These are phyloP conservation scores for Galeopsomyia nigrocyanea DNA, from an alignment of 2,888 invertebrate species.

Conservation along the genomic window DNA sequence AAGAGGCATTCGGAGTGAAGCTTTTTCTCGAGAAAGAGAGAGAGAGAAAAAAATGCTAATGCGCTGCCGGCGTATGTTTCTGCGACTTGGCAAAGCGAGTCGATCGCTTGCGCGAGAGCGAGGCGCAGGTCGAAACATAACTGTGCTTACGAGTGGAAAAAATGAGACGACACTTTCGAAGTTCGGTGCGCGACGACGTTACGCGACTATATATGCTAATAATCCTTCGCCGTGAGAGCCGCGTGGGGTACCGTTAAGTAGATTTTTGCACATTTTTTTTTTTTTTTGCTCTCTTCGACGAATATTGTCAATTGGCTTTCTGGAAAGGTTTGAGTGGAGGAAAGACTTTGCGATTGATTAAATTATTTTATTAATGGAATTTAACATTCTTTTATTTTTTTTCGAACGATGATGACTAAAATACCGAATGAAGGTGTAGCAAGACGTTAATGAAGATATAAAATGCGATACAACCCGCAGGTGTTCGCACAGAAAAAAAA, in stretches of 20 bases:
- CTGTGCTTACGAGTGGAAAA: background rate
- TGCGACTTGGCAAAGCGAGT: background rate
- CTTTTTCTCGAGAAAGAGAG: conserved; percentile 5
- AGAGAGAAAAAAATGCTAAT: conserved; percentile 19
- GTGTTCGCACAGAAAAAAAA: no score
- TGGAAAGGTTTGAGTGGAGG: no score
- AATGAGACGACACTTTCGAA: conserved; percentile 23
- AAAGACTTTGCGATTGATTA: no score
- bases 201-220: conserved; percentile 26
- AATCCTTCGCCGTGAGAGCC: conserved; percentile 10
- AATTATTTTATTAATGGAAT: no score
- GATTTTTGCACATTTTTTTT: conserved; percentile 1
- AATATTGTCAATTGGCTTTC: no score
- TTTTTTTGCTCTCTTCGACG: no score
- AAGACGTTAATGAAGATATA: no score
- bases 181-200: background rate
- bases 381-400: no score
- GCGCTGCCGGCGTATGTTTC: background rate
- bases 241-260: background rate
- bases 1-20: conserved; percentile 20
- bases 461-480: no score
- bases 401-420: no score
- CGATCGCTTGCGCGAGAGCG: background rate
- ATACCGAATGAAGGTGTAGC: no score
- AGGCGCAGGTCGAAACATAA: conserved; percentile 25